Percentiles rank a stretch among this genome's conserved stretches.
These are phyloP conservation scores for Fistularia commersonii DNA, from an alignment of 2,797 vertebrate species.

Conservation along the genomic window DNA sequence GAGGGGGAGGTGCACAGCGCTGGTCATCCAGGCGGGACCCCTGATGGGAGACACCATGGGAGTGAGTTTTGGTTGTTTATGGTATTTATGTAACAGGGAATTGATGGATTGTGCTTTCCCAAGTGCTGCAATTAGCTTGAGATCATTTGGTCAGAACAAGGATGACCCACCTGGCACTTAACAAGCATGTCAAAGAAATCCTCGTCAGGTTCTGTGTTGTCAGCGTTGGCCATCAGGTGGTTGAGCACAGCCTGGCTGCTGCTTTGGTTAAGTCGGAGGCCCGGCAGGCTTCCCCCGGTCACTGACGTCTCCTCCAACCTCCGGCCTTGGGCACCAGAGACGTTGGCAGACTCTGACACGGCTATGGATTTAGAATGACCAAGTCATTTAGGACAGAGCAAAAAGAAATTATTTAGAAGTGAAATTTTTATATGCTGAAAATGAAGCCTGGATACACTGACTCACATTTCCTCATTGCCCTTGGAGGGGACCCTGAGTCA, in stretches of 20 bases:
- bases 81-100: too few species aligned
- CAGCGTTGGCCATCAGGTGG: conserved; percentile 78
- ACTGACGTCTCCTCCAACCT: conserved; percentile 82
- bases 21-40: conserved; percentile 96
- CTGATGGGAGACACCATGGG: conserved; percentile 52
- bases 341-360: conserved; percentile 70
- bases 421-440: not conserved
- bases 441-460: not conserved
- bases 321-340: conserved; percentile 80
- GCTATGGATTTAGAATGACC: conserved; percentile 58
- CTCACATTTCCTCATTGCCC: conserved; percentile 82
- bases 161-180: conserved; percentile 86
- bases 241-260: conserved; percentile 74
- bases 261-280: conserved; percentile 78
- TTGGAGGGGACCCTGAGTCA: conserved; percentile 65
- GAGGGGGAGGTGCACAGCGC: conserved; percentile 87
- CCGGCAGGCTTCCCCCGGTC: conserved; percentile 77
- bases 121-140: too few species aligned
- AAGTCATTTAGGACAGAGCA: not conserved
- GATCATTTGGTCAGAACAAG: not conserved
- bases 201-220: conserved; percentile 81
- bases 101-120: too few species aligned
- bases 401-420: not conserved
- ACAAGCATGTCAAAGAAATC: conserved; percentile 93
- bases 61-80: not conserved